These are phyloP conservation scores for Isaurus tuberculatus DNA, from an alignment of 92 coral and sea anemone genomes.

Conservation along the genomic window DNA sequence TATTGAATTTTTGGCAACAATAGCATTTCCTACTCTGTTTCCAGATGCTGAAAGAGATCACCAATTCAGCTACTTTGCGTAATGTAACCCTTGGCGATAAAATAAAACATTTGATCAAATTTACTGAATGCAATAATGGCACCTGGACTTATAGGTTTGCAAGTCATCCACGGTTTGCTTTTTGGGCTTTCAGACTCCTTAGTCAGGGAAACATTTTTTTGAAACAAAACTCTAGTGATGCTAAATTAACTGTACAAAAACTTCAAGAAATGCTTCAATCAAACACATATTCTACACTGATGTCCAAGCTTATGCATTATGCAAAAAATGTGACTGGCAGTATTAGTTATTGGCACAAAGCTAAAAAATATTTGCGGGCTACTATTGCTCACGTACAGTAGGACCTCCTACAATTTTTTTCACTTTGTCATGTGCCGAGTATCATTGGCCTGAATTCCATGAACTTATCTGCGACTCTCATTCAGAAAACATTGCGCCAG, in stretches of 20 bases:
- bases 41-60: slow-evolving; percentile 60
- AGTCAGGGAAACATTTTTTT: slow-evolving; percentile 35
- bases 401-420: slow-evolving; percentile 66
- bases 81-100: slow-evolving; percentile 52
- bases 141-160: slow-evolving; percentile 67
- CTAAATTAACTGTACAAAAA: slow-evolving; percentile 39
- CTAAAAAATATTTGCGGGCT: slow-evolving; percentile 56
- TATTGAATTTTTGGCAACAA: neutral
- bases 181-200: slow-evolving; percentile 58
- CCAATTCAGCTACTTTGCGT: slow-evolving; percentile 47
- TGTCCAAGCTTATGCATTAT: slow-evolving; percentile 64
- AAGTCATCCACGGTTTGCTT: slow-evolving; percentile 66
- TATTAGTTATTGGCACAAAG: slow-evolving; percentile 60
- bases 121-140: slow-evolving; percentile 58
- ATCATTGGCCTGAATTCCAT: slow-evolving; percentile 67
- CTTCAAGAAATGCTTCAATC: slow-evolving; percentile 43
- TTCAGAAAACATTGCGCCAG: slow-evolving; percentile 17
- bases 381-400: slow-evolving; percentile 61
- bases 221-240: slow-evolving; percentile 30
- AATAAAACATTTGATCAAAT: slow-evolving; percentile 58
- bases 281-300: slow-evolving; percentile 49
- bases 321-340: slow-evolving; percentile 66
- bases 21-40: slow-evolving; percentile 34
- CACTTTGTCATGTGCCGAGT: slow-evolving; percentile 64
- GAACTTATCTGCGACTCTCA: neutral